phyloP scores from a whole-genome alignment of 1,140 invertebrate genomes.

The Achatina immaculata region DNA sequence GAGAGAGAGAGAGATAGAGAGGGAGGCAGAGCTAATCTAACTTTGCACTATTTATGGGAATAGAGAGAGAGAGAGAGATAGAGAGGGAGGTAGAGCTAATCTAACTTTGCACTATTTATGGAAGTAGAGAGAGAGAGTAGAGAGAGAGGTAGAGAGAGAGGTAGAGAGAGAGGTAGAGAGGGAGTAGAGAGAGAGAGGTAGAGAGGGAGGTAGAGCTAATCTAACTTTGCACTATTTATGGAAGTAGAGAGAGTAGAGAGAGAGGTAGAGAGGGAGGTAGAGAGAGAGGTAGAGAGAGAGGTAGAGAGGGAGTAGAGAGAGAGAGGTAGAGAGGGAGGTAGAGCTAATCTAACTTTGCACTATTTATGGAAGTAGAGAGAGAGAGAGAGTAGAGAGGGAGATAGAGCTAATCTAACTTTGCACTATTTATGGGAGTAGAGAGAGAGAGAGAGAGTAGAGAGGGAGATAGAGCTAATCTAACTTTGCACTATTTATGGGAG shows the following conservation, averaged over 20 bases:
- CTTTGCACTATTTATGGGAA: too few species aligned
- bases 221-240: background rate
- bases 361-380: background rate
- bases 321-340: background rate
- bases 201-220: too few species aligned
- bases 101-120: too few species aligned
- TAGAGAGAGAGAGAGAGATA: background rate
- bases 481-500: background rate
- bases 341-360: too few species aligned
- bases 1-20: background rate
- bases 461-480: too few species aligned
- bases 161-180: constrained; percentile 14
- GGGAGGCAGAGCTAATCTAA: too few species aligned
- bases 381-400: background rate
- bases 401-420: too few species aligned
- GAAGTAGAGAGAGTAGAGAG: background rate
- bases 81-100: background rate
- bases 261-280: background rate
- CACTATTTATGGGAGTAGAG: background rate
- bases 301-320: background rate
- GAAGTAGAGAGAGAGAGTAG: background rate
- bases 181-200: background rate
- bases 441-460: background rate
- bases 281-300: background rate
- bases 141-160: background rate